Base-by-base conservation (phyloP, 2,888 invertebrate species). In the Eristalinus sepulchralis region DNA sequence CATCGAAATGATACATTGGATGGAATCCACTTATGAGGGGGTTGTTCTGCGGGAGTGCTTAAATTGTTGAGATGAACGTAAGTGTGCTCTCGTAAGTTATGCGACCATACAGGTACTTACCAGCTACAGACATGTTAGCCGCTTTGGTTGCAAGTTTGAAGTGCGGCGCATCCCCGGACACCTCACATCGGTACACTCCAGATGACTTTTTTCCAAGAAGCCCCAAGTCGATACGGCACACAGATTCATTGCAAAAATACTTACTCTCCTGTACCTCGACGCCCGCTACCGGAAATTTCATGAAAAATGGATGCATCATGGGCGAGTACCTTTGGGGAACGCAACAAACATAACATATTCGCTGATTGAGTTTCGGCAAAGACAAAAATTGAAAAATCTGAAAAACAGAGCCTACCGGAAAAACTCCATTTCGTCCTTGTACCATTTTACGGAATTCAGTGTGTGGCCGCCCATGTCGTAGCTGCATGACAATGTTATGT, bases 81-180 rank as follows among this genome's bases (percentile, higher is more conserved):
- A 47, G 47, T 5, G 0, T 17, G n/a, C 6, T n/a, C 34, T 34
- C 24, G n/a, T 13, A 20, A 63, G 36, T 20, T 31, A 31, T 1
- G 33, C 13, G 24, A 36, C 9, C 13, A 17, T 36, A 6, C 8
- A n/a, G 13, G 17, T 33, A 67, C 91, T 92, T 89, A 94, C 94
- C 94, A 89, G 94, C 93, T 53, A 94, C 93, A 2, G 93, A 93
- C 89, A 94, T 93, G 89, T 94, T 93, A 83, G 92, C 92, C 17
- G 93, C 93, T 83, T 93, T 92, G 31, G 93, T 93, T 9, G 93
- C 93, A 60, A 94, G 90, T 78, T 93, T 91, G 89, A 94, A 94
- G 66, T 93, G 92, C 0, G 94, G 94, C 1, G 93, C 93, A 90
- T 94, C 94, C 63, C 93, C 93, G 72, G 94, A 94, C 53, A 94